phyloP scores from a whole-genome alignment of 2,797 vertebrate species.

The Myotis vivesi region DNA sequence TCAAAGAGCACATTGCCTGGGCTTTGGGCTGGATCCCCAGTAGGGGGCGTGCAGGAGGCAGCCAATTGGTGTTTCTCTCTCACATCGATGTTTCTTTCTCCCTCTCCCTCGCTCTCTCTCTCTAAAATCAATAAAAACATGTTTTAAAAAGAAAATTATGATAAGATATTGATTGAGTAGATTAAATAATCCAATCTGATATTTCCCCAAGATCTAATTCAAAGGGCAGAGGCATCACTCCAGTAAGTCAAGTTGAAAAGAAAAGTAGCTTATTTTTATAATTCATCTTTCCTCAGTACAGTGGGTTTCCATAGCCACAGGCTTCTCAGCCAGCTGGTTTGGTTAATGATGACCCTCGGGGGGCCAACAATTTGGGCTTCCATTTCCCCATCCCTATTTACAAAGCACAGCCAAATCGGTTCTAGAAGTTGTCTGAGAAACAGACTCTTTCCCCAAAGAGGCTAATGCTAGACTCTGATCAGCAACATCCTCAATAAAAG shows the following conservation, averaged over 20 bases:
- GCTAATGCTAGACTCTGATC: neutral
- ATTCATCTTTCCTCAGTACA: slow-evolving; percentile 50
- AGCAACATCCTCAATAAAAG: slow-evolving; percentile 31
- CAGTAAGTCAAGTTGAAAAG: slow-evolving; percentile 53
- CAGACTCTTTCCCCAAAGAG: neutral
- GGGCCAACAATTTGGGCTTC: slow-evolving; percentile 22
- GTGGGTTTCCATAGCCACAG: slow-evolving; percentile 57
- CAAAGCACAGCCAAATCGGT: slow-evolving; percentile 53
- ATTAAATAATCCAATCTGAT: slow-evolving; percentile 53
- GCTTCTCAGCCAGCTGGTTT: slow-evolving; percentile 41
- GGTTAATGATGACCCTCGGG: slow-evolving; percentile 59
- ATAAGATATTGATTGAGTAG: slow-evolving; percentile 56
- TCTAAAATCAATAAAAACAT: neutral
- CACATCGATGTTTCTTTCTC: neutral
- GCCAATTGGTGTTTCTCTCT: neutral
- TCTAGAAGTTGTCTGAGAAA: slow-evolving; percentile 47
- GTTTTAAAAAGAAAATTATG: neutral
- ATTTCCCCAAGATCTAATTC: slow-evolving; percentile 62
- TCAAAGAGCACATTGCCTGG: neutral
- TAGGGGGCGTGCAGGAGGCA: neutral
- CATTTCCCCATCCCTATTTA: slow-evolving; percentile 42
- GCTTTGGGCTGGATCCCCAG: neutral
- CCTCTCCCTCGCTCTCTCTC: neutral
- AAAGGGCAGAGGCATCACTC: slow-evolving; percentile 25
- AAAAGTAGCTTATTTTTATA: slow-evolving; percentile 67